phyloP scores from a whole-genome alignment of 2,113 vertebrate species.

The Otis tarda region DNA sequence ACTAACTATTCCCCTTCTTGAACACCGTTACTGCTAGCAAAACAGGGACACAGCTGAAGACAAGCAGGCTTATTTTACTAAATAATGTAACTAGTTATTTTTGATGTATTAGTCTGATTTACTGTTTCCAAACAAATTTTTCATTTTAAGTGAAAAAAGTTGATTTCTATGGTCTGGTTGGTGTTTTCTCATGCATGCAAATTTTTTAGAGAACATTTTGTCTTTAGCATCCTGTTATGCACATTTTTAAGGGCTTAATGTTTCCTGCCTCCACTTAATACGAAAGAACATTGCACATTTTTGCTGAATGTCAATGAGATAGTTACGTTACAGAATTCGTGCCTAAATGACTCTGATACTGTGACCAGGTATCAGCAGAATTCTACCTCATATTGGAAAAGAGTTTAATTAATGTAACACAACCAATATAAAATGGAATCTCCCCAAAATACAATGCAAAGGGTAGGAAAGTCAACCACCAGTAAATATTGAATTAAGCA shows the following conservation, averaged over 20 bases:
- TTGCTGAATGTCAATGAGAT: slow-evolving; percentile 57
- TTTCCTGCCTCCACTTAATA: slow-evolving; percentile 63
- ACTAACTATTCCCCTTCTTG: neutral
- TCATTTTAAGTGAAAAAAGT: slow-evolving; percentile 51
- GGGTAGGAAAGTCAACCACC: neutral
- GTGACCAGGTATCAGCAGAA: slow-evolving; percentile 32
- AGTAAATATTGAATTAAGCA: neutral
- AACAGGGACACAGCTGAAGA: slow-evolving; percentile 1
- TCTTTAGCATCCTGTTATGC: slow-evolving; percentile 44
- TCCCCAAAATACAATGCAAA: neutral
- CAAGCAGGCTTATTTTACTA: slow-evolving; percentile 41
- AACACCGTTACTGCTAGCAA: neutral
- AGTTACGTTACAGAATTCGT: slow-evolving; percentile 43
- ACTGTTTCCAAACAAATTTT: slow-evolving; percentile 51
- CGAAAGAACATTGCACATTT: slow-evolving; percentile 57
- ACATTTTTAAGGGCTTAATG: slow-evolving; percentile 64
- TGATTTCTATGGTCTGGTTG: slow-evolving; percentile 34
- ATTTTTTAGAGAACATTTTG: slow-evolving; percentile 43
- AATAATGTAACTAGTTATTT: slow-evolving; percentile 56
- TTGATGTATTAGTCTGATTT: slow-evolving; percentile 49
- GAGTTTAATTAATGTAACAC: slow-evolving; percentile 11
- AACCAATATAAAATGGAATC: neutral
- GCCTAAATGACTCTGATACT: neutral
- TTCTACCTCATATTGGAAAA: neutral
- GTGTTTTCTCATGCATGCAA: slow-evolving; percentile 62